Percentiles rank a stretch among this genome's conserved stretches.
Evolutionary conservation across 2,888 invertebrate genomes (phyloP).

Genomic region (Drosophila anomelani): DNA sequence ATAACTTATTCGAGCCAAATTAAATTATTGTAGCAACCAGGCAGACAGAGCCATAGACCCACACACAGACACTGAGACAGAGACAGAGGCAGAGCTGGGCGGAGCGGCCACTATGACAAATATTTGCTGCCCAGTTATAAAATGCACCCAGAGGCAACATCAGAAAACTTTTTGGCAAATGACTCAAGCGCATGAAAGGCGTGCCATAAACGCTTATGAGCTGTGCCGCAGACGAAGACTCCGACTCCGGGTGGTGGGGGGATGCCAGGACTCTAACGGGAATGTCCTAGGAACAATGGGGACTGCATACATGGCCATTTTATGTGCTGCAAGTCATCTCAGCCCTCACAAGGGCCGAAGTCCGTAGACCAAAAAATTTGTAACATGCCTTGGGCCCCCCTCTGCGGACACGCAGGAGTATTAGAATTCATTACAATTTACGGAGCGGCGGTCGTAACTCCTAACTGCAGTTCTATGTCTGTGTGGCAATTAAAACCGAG

Average conservation of each 20-base stretch:
- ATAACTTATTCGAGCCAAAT: conserved; percentile 78
- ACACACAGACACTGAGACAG: conserved; percentile 12
- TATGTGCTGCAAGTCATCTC: conserved; percentile 45
- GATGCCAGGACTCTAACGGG: conserved; percentile 5
- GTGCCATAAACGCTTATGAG: conserved; percentile 57
- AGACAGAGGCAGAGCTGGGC: conserved; percentile 3
- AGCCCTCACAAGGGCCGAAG: conserved; percentile 2
- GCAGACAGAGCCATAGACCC: conserved; percentile 22
- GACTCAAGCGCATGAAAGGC: conserved; percentile 70
- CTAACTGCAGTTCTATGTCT: conserved; percentile 48
- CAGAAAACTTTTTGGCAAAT: conserved; percentile 70
- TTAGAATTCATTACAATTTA: conserved; percentile 80
- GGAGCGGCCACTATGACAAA: conserved; percentile 60
- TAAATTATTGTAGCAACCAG: conserved; percentile 68
- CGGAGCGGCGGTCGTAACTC: conserved; percentile 57
- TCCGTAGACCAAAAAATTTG: conserved; percentile 54
- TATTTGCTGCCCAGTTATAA: conserved; percentile 76
- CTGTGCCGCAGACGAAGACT: conserved; percentile 23
- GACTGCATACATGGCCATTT: conserved; percentile 51
- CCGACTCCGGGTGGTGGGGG: conserved; percentile 3
- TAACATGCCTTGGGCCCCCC: conserved; percentile 56
- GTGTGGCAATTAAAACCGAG: conserved; percentile 69
- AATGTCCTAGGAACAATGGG: conserved; percentile 52
- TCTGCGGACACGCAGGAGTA: conserved; percentile 46
- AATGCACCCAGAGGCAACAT: conserved; percentile 78